Evolutionary conservation across 2,888 invertebrate species (phyloP).

Genomic region (Adela reaumurella): DNA sequence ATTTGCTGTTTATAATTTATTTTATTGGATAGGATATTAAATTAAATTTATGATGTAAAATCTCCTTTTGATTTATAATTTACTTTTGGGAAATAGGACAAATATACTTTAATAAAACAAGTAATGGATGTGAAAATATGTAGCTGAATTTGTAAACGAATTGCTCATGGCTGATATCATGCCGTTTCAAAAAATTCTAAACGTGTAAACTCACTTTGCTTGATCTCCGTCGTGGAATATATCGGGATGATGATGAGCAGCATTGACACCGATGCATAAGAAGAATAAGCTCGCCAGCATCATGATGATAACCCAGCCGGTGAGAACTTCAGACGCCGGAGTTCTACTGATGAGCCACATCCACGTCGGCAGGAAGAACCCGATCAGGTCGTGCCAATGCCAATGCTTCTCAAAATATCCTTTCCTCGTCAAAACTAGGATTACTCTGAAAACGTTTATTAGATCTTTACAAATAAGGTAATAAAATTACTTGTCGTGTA

Average conservation of each 20-base stretch:
- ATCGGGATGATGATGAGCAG: conserved; percentile 79
- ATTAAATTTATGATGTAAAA: too few species aligned
- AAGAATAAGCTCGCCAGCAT: conserved; percentile 59
- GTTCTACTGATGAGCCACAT: conserved; percentile 36
- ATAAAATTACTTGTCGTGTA: too few species aligned
- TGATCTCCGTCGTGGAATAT: conserved; percentile 78
- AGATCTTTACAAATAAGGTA: too few species aligned
- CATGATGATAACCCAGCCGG: conserved; percentile 58
- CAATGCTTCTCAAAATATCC: conserved; percentile 28
- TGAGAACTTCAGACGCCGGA: conserved; percentile 25
- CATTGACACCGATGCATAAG: conserved; percentile 63
- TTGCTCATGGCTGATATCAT: too few species aligned
- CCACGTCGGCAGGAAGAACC: conserved; percentile 34
- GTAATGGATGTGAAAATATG: too few species aligned
- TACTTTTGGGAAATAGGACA: too few species aligned
- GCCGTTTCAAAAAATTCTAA: too few species aligned
- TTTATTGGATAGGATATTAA: too few species aligned
- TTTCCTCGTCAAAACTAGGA: conserved; percentile 21
- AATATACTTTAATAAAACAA: too few species aligned
- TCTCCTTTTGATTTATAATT: too few species aligned
- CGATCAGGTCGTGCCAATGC: conserved; percentile 30
- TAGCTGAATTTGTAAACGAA: too few species aligned
- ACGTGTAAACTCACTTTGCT: conserved; percentile 48
- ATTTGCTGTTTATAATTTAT: too few species aligned
- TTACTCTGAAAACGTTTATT: conserved; percentile 19